Conservation (phyloP, 2,113 vertebrate genomes). For the Poecile atricapillus region DNA sequence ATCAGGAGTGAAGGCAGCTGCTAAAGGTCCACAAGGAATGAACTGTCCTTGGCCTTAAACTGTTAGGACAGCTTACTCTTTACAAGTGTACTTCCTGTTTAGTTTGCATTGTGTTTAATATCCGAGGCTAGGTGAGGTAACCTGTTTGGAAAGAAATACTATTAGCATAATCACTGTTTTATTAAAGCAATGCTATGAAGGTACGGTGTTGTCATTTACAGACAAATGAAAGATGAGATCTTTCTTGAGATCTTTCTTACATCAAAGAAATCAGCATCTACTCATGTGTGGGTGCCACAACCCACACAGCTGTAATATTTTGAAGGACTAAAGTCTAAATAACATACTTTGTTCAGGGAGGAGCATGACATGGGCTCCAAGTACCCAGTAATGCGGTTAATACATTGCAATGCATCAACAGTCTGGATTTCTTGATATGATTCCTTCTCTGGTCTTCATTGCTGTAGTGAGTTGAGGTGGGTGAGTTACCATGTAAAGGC, state of each 20-base stretch:
- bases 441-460: not conserved
- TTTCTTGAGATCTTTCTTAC: not conserved
- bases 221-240: not conserved
- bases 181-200: not conserved
- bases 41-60: not conserved
- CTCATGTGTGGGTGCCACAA: not conserved
- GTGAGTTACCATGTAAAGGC: not conserved
- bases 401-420: not conserved
- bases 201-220: not conserved
- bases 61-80: not conserved
- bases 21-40: not conserved
- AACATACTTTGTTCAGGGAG: not conserved
- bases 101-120: not conserved
- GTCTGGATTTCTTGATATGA: not conserved
- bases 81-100: not conserved
- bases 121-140: not conserved
- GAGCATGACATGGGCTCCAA: not conserved
- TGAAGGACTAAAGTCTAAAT: not conserved
- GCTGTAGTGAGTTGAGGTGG: not conserved
- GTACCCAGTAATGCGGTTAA: not conserved
- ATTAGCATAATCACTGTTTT: slow-evolving; percentile 24
- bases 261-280: not conserved
- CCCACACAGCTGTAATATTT: not conserved
- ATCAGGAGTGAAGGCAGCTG: not conserved
- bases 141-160: slow-evolving; percentile 15